Evolutionary conservation across 2,797 vertebrate species (phyloP).

Genomic region (Scyliorhinus canicula): DNA sequence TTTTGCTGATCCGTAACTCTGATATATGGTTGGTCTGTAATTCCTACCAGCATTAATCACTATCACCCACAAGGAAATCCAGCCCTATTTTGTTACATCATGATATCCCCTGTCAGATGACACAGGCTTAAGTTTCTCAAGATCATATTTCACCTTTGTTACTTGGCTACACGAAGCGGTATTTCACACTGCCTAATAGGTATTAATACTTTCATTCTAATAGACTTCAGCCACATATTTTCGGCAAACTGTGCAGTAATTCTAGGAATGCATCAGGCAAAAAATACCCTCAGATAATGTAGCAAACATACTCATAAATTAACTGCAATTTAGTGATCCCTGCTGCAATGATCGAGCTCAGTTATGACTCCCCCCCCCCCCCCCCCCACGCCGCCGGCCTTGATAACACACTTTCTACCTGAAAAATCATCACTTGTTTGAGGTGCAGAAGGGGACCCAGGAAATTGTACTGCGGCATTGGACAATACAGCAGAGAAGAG

Average conservation of each 20-base stretch:
- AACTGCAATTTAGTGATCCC: not conserved
- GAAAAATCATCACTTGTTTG: not conserved
- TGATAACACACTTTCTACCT: not conserved
- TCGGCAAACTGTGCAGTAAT: not conserved
- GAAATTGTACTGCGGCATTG: not conserved
- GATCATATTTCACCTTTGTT: not conserved
- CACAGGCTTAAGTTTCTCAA: not conserved
- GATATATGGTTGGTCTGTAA: not conserved
- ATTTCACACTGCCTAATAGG: not conserved
- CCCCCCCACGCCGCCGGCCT: too few relatives aligned
- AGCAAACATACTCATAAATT: not conserved
- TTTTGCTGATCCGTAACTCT: not conserved
- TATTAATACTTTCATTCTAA: not conserved
- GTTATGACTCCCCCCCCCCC: too few relatives aligned
- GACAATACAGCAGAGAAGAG: not conserved
- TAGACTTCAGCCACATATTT: not conserved
- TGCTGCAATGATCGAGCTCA: not conserved
- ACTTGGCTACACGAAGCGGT: not conserved
- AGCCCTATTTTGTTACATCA: not conserved
- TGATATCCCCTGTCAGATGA: not conserved
- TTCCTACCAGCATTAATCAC: not conserved
- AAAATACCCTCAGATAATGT: not conserved
- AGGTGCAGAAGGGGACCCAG: not conserved
- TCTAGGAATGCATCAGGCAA: not conserved
- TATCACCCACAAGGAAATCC: not conserved